phyloP scores from a whole-genome alignment of 2,888 invertebrate genomes.

The Disparrhopalites patrizii region DNA sequence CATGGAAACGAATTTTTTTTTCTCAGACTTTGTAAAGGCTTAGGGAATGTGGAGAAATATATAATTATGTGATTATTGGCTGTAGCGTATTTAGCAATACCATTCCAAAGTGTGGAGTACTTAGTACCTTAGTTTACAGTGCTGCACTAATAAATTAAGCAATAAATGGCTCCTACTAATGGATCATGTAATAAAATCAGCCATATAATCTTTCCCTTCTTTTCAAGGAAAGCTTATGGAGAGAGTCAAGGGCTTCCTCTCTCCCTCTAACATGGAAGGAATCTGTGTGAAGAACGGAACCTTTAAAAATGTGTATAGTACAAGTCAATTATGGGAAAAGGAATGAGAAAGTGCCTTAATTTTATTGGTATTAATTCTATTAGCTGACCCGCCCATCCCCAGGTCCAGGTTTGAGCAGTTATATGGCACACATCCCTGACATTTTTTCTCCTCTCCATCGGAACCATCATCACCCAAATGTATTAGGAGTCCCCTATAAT shows the following conservation, averaged over 20 bases:
- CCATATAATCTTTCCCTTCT: not conserved
- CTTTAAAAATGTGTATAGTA: too few species aligned
- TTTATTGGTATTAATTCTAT: constrained; percentile 14
- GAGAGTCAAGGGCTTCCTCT: not conserved
- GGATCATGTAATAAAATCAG: constrained; percentile 6
- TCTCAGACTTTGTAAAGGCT: too few species aligned
- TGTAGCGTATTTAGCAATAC: constrained; percentile 3
- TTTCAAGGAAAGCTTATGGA: not conserved
- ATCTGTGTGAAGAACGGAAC: constrained; percentile 6
- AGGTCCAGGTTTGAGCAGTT: too few species aligned
- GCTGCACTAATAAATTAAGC: constrained; percentile 16
- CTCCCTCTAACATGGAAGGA: not conserved
- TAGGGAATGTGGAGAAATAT: not conserved
- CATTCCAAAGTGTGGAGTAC: not conserved
- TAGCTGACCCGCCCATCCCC: not conserved
- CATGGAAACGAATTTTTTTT: not conserved
- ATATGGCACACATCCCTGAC: too few species aligned
- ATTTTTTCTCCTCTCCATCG: too few species aligned
- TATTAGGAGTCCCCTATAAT: too few species aligned
- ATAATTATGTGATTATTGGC: constrained; percentile 5
- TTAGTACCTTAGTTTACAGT: too few species aligned
- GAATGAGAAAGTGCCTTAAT: constrained; percentile 13
- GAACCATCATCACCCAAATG: too few species aligned
- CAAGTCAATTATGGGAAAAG: constrained; percentile 23
- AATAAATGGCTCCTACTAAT: constrained; percentile 20